Base-by-base conservation (phyloP, 2,888 invertebrate species). In the Morpho achilles region DNA sequence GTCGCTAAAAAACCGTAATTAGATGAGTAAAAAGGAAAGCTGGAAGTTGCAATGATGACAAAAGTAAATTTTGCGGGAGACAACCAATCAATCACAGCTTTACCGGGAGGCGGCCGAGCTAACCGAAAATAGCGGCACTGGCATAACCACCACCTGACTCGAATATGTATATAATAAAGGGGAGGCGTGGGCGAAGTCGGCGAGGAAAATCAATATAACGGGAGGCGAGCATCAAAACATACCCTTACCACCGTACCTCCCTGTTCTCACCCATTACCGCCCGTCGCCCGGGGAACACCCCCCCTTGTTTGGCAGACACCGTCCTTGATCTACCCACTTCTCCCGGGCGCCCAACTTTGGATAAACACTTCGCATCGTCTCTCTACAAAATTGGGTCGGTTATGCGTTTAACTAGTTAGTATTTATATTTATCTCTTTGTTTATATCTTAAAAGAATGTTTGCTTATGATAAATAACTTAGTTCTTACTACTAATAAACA, bases 301-400 rank as follows among this genome's bases (percentile, higher is more conserved):
- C 86, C 89, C 75, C 84, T 79, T 87, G 87, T 87, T 89, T 87
- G 86, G 87, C 88, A 90, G 90, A 90, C 90, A 75, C 84, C 89
- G 90, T 84, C 90, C 90, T 90, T 90, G 90, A 90, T 89, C 84
- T 83, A 82, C 84, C 86, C 75, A 77, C 78, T 78, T 75, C 74
- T 79, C 79, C 82, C 80, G 82, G 83, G 80, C 79, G 77, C 77
- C 72, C 82, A 87, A 87, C 71, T 89, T 88, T 77, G 80, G 81
- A 87, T 88, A 90, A 89, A 90, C 89, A 90, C 78, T 80, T 32
- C 76, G 77, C 80, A 76, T 79, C 79, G 82, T 87, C 82, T 84
- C 79, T 76, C 70, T 78, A 66, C 67, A 76, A 79, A 90, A 90
- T 90, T 89, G 77, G 89, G 90, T 88, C 90, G 87, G 72, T 77